Evolutionary conservation across 2,113 vertebrate genomes (phyloP).

Genomic region (Tricholaema leucomelas): DNA sequence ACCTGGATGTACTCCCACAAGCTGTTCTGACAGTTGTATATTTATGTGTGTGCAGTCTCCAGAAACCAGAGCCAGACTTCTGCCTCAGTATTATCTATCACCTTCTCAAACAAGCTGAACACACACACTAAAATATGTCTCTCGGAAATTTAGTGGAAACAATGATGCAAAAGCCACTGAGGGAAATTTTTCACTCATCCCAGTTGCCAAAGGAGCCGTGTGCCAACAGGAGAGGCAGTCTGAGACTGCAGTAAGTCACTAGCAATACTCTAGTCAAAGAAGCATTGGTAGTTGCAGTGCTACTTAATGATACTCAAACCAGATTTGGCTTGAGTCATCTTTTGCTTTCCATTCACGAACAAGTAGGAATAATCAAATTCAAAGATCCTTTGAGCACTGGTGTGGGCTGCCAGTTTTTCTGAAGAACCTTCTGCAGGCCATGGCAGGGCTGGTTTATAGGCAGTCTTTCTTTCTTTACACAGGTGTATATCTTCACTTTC

Average conservation of each 20-base stretch:
- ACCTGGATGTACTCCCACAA: not conserved
- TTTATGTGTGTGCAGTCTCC: not conserved
- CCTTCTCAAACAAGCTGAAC: not conserved
- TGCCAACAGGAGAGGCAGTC: not conserved
- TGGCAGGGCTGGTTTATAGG: not conserved
- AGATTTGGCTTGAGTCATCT: not conserved
- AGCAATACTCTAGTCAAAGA: not conserved
- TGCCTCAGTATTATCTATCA: not conserved
- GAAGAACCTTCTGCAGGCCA: not conserved
- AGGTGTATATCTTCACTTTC: not conserved
- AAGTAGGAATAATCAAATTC: not conserved
- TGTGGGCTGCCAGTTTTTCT: not conserved
- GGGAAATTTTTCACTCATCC: not conserved
- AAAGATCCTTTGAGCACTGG: not conserved
- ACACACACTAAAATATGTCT: rapidly evolving
- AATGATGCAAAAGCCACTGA: not conserved
- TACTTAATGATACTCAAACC: not conserved
- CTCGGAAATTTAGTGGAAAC: not conserved
- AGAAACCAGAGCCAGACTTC: not conserved
- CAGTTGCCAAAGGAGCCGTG: not conserved
- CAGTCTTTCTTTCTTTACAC: not conserved
- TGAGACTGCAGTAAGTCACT: not conserved
- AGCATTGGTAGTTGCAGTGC: not conserved
- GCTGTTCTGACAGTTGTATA: not conserved
- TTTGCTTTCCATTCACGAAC: not conserved